These are phyloP conservation scores for Sarcophaga caerulescens DNA, from an alignment of 2,888 invertebrate genomes.

Conservation along the genomic window DNA sequence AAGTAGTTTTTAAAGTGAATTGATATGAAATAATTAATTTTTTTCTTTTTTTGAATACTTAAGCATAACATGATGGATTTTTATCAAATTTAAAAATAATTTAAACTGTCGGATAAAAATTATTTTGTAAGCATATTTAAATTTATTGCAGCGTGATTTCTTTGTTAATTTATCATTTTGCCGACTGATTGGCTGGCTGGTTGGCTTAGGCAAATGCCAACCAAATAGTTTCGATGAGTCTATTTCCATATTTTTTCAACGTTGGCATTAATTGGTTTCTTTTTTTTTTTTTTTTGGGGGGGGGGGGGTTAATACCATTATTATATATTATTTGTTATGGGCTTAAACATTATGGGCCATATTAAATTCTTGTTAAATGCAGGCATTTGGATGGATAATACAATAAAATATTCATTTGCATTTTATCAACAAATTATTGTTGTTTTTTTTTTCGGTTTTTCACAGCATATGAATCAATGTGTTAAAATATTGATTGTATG, in stretches of 20 bases:
- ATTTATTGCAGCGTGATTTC: constrained; percentile 33
- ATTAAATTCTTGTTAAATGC: neutral
- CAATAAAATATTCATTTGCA: neutral
- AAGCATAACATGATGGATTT: constrained; percentile 40
- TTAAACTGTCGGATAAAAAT: constrained; percentile 21
- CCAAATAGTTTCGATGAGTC: neutral
- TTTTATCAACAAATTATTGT: neutral
- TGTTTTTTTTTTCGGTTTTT: neutral
- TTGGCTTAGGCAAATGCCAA: neutral
- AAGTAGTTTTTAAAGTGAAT: too few relatives aligned
- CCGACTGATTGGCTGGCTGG: neutral
- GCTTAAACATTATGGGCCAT: neutral
- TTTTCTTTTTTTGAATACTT: constrained; percentile 7
- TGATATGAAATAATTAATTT: neutral
- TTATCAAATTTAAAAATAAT: constrained; percentile 25
- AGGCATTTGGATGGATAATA: constrained; percentile 3
- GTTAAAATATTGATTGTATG: neutral
- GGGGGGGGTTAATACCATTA: constrained; percentile 12
- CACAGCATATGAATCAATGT: too few relatives aligned
- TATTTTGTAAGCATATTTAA: neutral
- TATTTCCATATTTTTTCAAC: constrained; percentile 3
- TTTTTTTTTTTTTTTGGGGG: constrained; percentile 5
- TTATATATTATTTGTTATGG: neutral
- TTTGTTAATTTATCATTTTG: constrained; percentile 17
- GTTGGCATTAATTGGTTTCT: constrained; percentile 7